A percentile compares a stretch with the other conserved stretches of the same genome.
phyloP scores from a whole-genome alignment of 2,113 vertebrate genomes.

The Leuciscus idus region DNA sequence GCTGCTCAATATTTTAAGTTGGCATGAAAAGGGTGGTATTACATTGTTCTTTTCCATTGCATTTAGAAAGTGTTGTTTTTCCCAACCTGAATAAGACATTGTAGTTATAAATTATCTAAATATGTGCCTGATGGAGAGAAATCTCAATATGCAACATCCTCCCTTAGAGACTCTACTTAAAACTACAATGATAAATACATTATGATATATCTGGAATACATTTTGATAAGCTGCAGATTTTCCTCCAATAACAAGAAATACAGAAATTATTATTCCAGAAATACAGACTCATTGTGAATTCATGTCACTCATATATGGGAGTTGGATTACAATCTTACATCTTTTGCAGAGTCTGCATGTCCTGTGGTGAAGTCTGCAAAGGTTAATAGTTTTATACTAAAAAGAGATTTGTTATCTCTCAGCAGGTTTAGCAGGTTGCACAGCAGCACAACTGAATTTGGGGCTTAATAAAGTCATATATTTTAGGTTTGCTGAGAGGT shows the following conservation, averaged over 20 bases:
- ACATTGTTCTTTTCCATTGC: neutral
- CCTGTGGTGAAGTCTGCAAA: conserved; percentile 55
- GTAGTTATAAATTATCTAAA: neutral
- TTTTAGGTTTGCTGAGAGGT: conserved; percentile 51
- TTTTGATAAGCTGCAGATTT: neutral
- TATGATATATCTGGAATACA: neutral
- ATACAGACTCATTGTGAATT: neutral
- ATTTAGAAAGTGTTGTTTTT: neutral
- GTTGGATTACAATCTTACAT: conserved; percentile 40
- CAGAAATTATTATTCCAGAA: neutral
- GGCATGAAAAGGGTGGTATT: neutral
- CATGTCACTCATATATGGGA: conserved; percentile 33
- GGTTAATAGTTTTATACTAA: conserved; percentile 66
- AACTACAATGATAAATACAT: neutral
- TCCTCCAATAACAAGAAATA: neutral
- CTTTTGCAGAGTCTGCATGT: conserved; percentile 22
- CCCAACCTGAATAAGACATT: neutral
- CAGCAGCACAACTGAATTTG: conserved; percentile 62
- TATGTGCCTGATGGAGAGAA: neutral
- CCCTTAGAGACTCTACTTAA: neutral
- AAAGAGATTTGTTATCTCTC: conserved; percentile 57
- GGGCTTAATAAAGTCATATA: conserved; percentile 59
- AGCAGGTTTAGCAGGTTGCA: conserved; percentile 58
- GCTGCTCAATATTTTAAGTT: neutral
- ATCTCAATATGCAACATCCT: neutral